Conservation (phyloP, 2,113 vertebrate species). For the Chitala chitala region DNA sequence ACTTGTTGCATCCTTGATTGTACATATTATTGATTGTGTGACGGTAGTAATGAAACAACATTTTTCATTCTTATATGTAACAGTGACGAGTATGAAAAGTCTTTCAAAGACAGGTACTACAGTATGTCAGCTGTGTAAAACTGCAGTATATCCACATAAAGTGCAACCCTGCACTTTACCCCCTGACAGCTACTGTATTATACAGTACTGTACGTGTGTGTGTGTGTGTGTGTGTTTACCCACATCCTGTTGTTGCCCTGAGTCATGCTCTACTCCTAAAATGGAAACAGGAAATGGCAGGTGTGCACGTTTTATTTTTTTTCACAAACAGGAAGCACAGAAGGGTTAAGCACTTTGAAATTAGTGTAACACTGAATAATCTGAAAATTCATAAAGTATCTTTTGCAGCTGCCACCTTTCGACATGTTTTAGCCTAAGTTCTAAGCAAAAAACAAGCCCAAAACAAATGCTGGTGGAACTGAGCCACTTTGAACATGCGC, state of each 20-base stretch:
- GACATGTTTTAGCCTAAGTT: too few relatives aligned
- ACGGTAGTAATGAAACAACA: too few relatives aligned
- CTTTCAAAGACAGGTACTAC: background rate
- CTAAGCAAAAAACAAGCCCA: too few relatives aligned
- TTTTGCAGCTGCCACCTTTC: too few relatives aligned
- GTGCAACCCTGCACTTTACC: background rate
- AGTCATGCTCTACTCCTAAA: conserved; percentile 21
- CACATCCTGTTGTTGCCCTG: conserved; percentile 25
- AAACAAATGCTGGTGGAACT: too few relatives aligned
- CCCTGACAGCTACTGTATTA: conserved; percentile 1
- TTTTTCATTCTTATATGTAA: too few relatives aligned
- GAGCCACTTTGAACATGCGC: too few relatives aligned
- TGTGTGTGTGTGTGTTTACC: background rate
- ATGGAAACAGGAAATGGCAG: conserved; percentile 15
- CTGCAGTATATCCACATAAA: too few relatives aligned
- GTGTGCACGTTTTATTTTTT: background rate
- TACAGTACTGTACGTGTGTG: conserved; percentile 18
- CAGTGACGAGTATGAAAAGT: background rate
- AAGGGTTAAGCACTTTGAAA: background rate
- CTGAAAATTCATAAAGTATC: background rate
- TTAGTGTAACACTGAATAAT: too few relatives aligned
- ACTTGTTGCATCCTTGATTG: background rate
- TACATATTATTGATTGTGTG: too few relatives aligned
- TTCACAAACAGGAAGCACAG: conserved; percentile 20
- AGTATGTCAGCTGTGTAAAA: too few relatives aligned